Evolutionary conservation across 2,888 invertebrate species (phyloP).

Genomic region (Hydropsyche betteni): DNA sequence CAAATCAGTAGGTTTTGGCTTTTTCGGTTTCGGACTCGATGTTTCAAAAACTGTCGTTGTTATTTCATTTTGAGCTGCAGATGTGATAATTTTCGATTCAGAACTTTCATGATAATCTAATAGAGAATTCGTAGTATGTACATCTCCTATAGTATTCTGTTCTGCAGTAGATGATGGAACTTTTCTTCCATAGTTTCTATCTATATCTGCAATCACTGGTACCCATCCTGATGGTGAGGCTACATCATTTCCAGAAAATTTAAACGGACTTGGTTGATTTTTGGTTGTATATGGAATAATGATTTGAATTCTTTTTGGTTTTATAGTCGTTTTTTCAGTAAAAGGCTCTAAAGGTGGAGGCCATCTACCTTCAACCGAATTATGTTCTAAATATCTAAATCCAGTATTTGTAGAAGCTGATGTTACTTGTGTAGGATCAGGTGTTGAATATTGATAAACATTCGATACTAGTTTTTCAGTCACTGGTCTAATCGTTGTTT

Average conservation of each 20-base stretch:
- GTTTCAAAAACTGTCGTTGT: conserved; percentile 54
- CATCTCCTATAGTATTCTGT: conserved; percentile 57
- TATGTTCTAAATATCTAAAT: conserved; percentile 48
- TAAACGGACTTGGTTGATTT: conserved; percentile 66
- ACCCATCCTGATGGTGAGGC: conserved; percentile 57
- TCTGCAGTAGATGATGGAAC: conserved; percentile 60
- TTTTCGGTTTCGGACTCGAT: conserved; percentile 53
- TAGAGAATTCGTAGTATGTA: conserved; percentile 53
- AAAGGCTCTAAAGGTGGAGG: conserved; percentile 44
- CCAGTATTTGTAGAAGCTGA: conserved; percentile 16
- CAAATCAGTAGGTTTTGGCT: conserved; percentile 64
- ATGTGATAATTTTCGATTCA: conserved; percentile 62
- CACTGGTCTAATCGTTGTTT: background rate
- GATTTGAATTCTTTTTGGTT: conserved; percentile 77
- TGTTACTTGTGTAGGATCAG: conserved; percentile 61
- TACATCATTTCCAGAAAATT: conserved; percentile 57
- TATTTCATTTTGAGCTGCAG: conserved; percentile 56
- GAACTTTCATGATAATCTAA: conserved; percentile 65
- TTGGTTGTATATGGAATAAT: conserved; percentile 82
- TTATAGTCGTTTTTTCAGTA: conserved; percentile 56
- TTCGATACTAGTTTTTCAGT: conserved; percentile 50
- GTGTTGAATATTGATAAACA: conserved; percentile 61
- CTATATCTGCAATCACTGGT: conserved; percentile 55
- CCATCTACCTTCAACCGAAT: conserved; percentile 48
- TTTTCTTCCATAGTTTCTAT: conserved; percentile 63